Percentiles rank a stretch among this genome's conserved stretches.
These are phyloP conservation scores for Phacellophora camtschatica DNA, from an alignment of 30 jellyfish, hydroid and myxozoan genomes.

Conservation along the genomic window DNA sequence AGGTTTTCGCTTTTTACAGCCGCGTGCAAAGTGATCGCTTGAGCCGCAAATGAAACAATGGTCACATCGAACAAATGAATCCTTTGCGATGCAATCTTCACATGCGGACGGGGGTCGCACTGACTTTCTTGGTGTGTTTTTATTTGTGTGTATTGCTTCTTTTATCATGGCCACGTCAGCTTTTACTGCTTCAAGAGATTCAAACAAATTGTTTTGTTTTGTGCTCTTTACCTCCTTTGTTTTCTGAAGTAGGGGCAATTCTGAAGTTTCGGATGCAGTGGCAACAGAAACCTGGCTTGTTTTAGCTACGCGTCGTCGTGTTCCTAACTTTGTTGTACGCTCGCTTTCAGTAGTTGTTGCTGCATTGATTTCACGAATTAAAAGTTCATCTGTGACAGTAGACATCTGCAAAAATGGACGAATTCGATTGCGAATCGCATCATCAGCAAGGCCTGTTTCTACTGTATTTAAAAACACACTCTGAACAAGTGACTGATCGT, in stretches of 20 bases:
- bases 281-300: background rate
- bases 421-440: background rate
- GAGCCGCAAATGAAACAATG: constrained; percentile 36
- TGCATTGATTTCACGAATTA: background rate
- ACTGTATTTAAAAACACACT: constrained; percentile 8
- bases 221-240: background rate
- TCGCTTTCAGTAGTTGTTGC: constrained; percentile 1
- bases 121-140: background rate
- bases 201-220: background rate
- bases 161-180: constrained; percentile 25
- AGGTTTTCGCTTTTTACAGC: background rate
- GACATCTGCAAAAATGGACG: background rate
- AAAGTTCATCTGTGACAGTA: background rate
- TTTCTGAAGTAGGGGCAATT: background rate
- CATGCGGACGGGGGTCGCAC: background rate
- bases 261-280: background rate
- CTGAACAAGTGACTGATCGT: background rate
- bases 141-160: background rate
- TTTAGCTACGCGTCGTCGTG: background rate
- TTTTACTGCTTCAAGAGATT: background rate
- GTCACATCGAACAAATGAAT: background rate
- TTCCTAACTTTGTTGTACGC: constrained; percentile 1
- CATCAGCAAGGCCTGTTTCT: constrained; percentile 39
- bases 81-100: background rate
- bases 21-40: constrained; percentile 6